Conservation (phyloP, 2,797 vertebrate species). For the Rhyacichthys aspro region DNA sequence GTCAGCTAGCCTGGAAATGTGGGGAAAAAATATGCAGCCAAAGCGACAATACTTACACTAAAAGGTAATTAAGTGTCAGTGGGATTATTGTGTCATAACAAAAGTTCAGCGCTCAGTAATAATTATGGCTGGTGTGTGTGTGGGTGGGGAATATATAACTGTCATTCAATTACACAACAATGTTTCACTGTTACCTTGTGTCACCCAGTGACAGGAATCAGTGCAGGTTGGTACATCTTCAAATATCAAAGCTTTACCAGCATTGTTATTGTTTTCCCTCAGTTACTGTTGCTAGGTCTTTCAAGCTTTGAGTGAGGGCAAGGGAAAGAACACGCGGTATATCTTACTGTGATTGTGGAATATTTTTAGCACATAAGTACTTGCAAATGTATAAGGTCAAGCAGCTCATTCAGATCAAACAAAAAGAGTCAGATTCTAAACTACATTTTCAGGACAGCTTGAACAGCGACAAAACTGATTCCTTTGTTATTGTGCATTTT, state of each 20-base stretch:
- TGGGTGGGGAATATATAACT: constrained; percentile 38
- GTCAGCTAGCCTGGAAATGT: constrained; percentile 3
- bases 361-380: not conserved
- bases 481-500: too few species aligned
- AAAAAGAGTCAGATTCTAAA: too few species aligned
- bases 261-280: not conserved
- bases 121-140: constrained; percentile 23
- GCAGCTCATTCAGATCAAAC: too few species aligned
- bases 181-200: constrained; percentile 7
- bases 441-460: too few species aligned
- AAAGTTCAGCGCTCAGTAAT: constrained; percentile 21
- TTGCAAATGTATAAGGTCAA: not conserved
- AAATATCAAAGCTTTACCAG: not conserved
- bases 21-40: constrained; percentile 3
- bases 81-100: constrained; percentile 25
- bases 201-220: constrained; percentile 5
- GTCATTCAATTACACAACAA: constrained; percentile 33
- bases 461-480: too few species aligned
- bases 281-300: constrained; percentile 9
- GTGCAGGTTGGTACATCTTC: not conserved
- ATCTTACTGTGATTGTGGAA: not conserved
- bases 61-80: constrained; percentile 33
- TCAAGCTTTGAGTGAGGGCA: not conserved
- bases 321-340: constrained; percentile 3
- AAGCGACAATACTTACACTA: constrained; percentile 15